These are phyloP conservation scores for Sphinx pinastri DNA, from an alignment of 2,888 invertebrate genomes.

Conservation along the genomic window DNA sequence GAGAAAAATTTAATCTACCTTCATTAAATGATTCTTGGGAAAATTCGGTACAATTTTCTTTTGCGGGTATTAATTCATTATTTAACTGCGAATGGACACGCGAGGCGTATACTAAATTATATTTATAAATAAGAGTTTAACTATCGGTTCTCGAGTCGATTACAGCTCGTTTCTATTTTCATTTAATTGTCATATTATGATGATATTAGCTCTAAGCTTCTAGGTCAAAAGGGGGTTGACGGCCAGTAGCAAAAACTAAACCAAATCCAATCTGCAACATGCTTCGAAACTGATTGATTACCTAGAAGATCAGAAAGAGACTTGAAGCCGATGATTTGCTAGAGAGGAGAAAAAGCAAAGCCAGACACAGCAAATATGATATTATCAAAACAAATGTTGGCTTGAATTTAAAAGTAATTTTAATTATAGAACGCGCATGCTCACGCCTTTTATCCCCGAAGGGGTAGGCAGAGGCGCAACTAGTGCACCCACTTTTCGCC, in stretches of 20 bases:
- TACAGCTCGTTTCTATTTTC: background rate
- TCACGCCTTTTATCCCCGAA: too few species aligned
- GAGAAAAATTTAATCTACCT: slow-evolving; percentile 28
- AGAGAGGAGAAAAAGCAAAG: too few species aligned
- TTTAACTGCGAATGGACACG: slow-evolving; percentile 37
- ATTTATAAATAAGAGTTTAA: slow-evolving; percentile 13
- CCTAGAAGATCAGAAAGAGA: too few species aligned
- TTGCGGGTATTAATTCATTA: slow-evolving; percentile 32
- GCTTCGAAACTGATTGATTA: background rate
- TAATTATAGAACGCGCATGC: too few species aligned
- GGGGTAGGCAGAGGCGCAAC: too few species aligned
- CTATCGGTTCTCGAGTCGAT: slow-evolving; percentile 5
- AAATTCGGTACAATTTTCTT: slow-evolving; percentile 29
- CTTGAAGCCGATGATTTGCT: too few species aligned
- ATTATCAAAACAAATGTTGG: too few species aligned
- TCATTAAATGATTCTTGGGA: slow-evolving; percentile 66
- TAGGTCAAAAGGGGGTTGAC: too few species aligned
- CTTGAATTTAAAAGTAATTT: too few species aligned
- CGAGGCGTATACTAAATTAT: slow-evolving; percentile 31
- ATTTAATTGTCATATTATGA: background rate
- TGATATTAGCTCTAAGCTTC: too few species aligned
- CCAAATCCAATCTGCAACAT: background rate
- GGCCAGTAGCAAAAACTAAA: background rate
- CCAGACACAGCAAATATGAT: too few species aligned
- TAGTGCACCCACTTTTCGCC: too few species aligned